phyloP scores from a whole-genome alignment of 2,113 vertebrate species.

The Willisornis vidua region DNA sequence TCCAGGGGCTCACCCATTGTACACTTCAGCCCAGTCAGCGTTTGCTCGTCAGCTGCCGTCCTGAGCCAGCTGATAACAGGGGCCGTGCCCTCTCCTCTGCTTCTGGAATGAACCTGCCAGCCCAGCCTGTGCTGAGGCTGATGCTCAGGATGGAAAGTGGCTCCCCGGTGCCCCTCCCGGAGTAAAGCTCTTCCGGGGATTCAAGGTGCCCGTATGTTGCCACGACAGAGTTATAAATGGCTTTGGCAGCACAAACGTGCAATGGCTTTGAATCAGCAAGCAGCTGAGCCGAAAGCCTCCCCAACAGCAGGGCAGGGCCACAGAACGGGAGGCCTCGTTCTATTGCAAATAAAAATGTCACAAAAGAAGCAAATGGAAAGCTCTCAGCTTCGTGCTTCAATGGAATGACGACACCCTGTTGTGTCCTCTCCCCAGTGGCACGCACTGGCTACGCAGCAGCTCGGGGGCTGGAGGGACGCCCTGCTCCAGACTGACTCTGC shows the following conservation, averaged over 20 bases:
- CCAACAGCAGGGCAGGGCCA: background rate
- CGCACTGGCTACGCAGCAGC: background rate
- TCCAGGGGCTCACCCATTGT: conserved; percentile 45
- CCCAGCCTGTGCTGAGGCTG: background rate
- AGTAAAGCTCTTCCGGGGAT: conserved; percentile 40
- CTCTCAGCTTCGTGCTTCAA: background rate
- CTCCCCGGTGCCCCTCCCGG: background rate
- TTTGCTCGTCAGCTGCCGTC: background rate
- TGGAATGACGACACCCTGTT: background rate
- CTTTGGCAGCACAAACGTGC: conserved; percentile 65
- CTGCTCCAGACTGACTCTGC: background rate
- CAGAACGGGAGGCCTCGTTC: background rate
- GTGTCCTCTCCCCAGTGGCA: background rate
- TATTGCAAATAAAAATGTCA: background rate
- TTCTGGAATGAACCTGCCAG: background rate
- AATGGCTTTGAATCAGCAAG: conserved; percentile 62
- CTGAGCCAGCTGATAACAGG: background rate
- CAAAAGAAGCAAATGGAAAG: background rate
- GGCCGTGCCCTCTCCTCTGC: background rate
- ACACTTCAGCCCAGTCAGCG: conserved; percentile 43
- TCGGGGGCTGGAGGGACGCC: background rate
- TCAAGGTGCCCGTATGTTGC: conserved; percentile 51
- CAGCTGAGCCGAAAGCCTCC: conserved; percentile 23
- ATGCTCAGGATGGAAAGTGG: background rate
- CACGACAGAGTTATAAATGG: conserved; percentile 76